Base-by-base conservation (phyloP, 2,888 invertebrate genomes). In the Anthoptus insignis region DNA sequence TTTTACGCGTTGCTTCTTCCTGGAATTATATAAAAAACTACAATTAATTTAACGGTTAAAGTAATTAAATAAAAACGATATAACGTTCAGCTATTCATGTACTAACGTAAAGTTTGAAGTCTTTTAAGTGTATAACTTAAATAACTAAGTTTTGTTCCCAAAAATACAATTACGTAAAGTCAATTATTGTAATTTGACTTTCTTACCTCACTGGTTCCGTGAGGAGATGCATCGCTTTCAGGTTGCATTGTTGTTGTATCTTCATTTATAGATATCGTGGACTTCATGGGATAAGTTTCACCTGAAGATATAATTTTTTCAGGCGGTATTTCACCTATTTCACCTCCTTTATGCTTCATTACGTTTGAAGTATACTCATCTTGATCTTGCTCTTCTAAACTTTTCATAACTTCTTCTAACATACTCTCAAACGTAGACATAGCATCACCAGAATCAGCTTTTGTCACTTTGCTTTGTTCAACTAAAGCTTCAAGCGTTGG, bases 351-450 rank as follows among this genome's bases (percentile, higher is more conserved):
- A 52, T 93, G 93, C 75, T 93, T 93, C 87, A 88, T 91, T 0
- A 93, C 93, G 61, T 89, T 91, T 37, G 76, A 83, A 2, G 87
- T 86, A 63, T 93, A 93, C 75, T 93, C 93, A 63, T 93, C 81
- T 74, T 93, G 87, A 67, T 93, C 93, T 76, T 93, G 91, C 66
- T 93, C 92, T 71, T 93, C 93, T 64, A 93, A 82, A 68, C 87
- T 93, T 74, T 92, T 92, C 93, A 93, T 93, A 0, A 93, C 93
- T 77, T 93, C 92, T 82, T 93, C 93, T 52, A 93, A 76, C 89
- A 93, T 93, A 52, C 84, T 93, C 80, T 93, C 93, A 69, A 93
- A 93, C 3, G 89, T 93, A 0, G 93, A 92, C 83, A 89, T 88
- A 3, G 80, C 73, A 39, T 91, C 90, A 6, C 77, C 73, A 0